Evolutionary conservation across 2,888 invertebrate species (phyloP), one percentile per base, ranked within the genome.

Genomic region (Luffia ferchaultella): DNA sequence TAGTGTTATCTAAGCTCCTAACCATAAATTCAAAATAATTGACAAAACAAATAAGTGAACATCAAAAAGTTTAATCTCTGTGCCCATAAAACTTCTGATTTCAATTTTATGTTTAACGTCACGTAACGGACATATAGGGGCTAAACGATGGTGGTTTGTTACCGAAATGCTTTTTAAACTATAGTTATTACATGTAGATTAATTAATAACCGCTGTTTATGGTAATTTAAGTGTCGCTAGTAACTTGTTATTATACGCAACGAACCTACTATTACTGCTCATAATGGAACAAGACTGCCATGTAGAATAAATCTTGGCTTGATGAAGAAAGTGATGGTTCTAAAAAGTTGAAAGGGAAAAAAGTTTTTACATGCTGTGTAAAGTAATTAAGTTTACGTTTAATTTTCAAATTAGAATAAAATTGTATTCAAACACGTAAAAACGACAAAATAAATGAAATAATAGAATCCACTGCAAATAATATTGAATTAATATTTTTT

Each of bases 81-180:
- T 70, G 69, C 75, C 70, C 73, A 70, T 76, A 73, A 68, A 70
- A 73, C 65, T 68, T 57, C 73, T 64, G 77, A 78, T 79, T 80
- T 79, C 76, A 77, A 80, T 78, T 75, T 82, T 78, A 68, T 66
- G 60, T 64, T 63, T 68, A 79, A 80, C 71, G 80, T 62, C 65
- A 73, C 58, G 57, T 59, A 54, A 69, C 76, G 76, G 74, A 74
- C 70, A 68, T 68, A 59, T 59, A 59, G 49, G 48, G 48, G 16
- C 48, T 2, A 47, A 47, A 47, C 40, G 47, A 30, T 47, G 12
- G 40, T 40, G 40, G 40, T 40, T 47, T 30, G 41, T 42, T 64
- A 42, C 61, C 62, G 63, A 74, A 76, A 80, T 74, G 78, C 72
- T 77, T 65, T 73, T 79, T 77, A 76, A 80, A 80, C 73, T 60